A percentile compares a stretch with the other conserved stretches of the same genome.
Conservation (phyloP, 2,888 invertebrate genomes). For the Antheraea assamensis region DNA sequence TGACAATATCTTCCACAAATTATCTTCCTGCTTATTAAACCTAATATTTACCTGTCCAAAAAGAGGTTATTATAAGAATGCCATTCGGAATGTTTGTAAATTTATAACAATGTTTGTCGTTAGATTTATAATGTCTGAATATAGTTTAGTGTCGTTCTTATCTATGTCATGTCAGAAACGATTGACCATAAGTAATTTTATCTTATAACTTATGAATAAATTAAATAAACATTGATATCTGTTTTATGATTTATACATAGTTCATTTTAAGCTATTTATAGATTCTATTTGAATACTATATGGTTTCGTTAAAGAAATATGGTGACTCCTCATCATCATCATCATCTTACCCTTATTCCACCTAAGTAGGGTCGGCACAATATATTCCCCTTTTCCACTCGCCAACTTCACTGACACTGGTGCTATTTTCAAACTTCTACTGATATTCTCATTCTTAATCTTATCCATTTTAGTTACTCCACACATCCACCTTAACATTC, state of each 20-base stretch:
- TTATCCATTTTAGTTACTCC: no score
- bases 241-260: neutral
- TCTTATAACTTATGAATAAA: conserved; percentile 13
- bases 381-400: no score
- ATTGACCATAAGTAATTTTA: conserved; percentile 12
- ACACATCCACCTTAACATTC: no score
- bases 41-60: conserved; percentile 17
- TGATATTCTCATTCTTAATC: no score
- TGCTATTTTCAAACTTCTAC: no score
- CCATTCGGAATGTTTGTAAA: conserved; percentile 16
- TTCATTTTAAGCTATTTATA: neutral
- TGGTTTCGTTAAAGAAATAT: neutral
- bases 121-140: conserved; percentile 14
- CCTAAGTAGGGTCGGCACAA: no score
- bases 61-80: conserved; percentile 8
- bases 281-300: neutral
- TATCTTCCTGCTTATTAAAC: conserved; percentile 8
- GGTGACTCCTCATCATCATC: no score
- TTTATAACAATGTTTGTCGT: conserved; percentile 13
- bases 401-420: no score
- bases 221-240: conserved; percentile 13
- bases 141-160: conserved; percentile 21
- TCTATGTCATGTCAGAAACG: conserved; percentile 12
- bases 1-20: neutral
- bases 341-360: no score